Evolutionary conservation across 2,888 invertebrate species (phyloP).

Genomic region (Epistrophella euchroma): DNA sequence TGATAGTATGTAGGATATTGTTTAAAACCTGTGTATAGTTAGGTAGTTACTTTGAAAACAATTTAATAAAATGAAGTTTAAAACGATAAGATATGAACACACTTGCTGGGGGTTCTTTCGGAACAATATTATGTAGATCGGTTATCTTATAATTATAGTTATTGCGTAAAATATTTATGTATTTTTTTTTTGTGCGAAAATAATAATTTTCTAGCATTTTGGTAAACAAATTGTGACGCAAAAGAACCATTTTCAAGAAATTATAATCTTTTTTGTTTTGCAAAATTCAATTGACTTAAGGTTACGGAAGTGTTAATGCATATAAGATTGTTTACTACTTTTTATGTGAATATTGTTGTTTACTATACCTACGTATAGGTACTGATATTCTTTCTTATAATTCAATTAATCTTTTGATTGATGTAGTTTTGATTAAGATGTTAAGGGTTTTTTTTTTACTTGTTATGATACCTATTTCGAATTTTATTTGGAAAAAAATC

Average conservation of each 20-base stretch:
- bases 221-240: constrained; percentile 37
- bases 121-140: not conserved
- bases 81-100: constrained; percentile 27
- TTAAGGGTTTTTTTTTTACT: too few species aligned
- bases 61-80: constrained; percentile 4
- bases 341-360: not conserved
- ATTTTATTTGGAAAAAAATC: not conserved
- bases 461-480: too few species aligned
- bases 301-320: constrained; percentile 13
- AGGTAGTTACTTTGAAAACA: not conserved
- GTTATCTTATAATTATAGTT: not conserved
- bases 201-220: constrained; percentile 2
- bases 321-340: constrained; percentile 1
- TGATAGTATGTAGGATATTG: not conserved
- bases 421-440: not conserved
- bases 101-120: constrained; percentile 21
- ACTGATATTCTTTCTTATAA: not conserved
- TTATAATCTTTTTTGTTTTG: constrained; percentile 10
- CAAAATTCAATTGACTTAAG: not conserved
- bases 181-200: not conserved
- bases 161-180: constrained; percentile 15
- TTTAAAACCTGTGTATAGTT: not conserved
- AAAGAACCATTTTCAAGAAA: constrained; percentile 23
- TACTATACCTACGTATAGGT: not conserved
- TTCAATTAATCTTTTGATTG: not conserved